Base-by-base conservation (phyloP, 2,797 vertebrate species). In the Sebastiscus tertius region DNA sequence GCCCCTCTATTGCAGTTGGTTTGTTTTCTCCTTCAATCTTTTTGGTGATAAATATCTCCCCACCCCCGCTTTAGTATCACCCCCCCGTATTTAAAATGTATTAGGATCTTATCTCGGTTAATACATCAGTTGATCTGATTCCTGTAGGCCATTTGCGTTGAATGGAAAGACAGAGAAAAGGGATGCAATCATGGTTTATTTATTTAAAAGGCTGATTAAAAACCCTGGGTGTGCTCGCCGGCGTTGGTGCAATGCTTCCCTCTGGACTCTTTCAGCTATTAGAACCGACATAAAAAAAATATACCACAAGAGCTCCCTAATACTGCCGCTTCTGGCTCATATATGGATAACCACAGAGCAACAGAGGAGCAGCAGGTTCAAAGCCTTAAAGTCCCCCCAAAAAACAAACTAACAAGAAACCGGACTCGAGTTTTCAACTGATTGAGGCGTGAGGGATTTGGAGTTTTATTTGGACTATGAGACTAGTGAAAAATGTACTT, bases 191-290 rank as follows among this genome's bases (percentile, higher is more conserved):
- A 54, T 69, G 75, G 39, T 86, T 89, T 83, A 89, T 94, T 92
- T 87, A 87, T 89, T 90, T 84, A 73, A 79, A 83, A 83, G 72
- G 59, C 86, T 89, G 72, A 89, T 91, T 91, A 85, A 84, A 89
- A 87, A 80, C 39, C 63, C 33, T 10, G 81, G 60, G 76, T 79
- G 62, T 74, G 79, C 63, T 81, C 1, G 34, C 80, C 33, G 60
- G 52, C n/a, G 42, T 64, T 49, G 1, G 24, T 58, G 66, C 76
- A 52, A 12, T 72, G 68, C 33, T 22, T 74, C 78, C 70, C 82
- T n/a, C 33, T 5, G 9, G 62, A 83, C 55, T 46, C 36, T 72
- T 89, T 87, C 36, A 18, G 61, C 87, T 86, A 88, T 89, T 90
- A 85, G 71, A 85, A 34, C 63, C n/a, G 52, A 67, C 74, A 78